A percentile compares a stretch with the other conserved stretches of the same genome.
phyloP scores from a whole-genome alignment of 2,888 invertebrate genomes.

The Tinea semifulvella region DNA sequence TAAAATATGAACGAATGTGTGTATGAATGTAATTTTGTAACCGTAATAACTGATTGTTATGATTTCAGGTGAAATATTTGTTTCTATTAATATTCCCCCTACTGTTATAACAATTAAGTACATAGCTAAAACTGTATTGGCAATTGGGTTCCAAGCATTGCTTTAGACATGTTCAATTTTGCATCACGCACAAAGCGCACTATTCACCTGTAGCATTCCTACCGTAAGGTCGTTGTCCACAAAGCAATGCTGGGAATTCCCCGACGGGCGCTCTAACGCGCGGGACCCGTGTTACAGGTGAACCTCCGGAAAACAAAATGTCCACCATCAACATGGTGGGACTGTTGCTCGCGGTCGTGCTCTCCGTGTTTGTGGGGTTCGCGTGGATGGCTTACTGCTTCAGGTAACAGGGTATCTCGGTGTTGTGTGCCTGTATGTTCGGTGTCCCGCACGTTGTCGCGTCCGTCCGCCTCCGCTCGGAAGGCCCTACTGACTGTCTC shows the following conservation, averaged over 20 bases:
- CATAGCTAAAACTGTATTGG: conserved; percentile 28
- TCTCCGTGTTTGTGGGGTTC: conserved; percentile 95
- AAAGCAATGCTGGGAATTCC: conserved; percentile 47
- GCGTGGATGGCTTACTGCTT: conserved; percentile 94
- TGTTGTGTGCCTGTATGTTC: conserved; percentile 39
- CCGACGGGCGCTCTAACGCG: conserved; percentile 46
- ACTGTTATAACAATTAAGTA: conserved; percentile 27
- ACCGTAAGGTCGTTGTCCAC: conserved; percentile 11
- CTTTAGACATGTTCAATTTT: conserved; percentile 26
- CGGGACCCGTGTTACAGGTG: conserved; percentile 71
- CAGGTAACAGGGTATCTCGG: conserved; percentile 75
- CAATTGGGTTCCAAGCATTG: conserved; percentile 52
- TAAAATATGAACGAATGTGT: too few species aligned
- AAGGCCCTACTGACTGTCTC: conserved; percentile 40
- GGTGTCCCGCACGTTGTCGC: conserved; percentile 24
- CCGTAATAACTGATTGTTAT: conserved; percentile 26
- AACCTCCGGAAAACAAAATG: conserved; percentile 81
- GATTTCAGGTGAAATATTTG: conserved; percentile 49
- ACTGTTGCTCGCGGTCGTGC: conserved; percentile 92
- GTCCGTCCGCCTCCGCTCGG: conserved; percentile 22
- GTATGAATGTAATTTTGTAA: not conserved
- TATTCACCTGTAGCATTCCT: not conserved
- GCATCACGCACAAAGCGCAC: not conserved
- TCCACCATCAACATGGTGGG: conserved; percentile 91
- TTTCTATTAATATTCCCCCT: conserved; percentile 43